These are phyloP conservation scores for Pyrocoelia pectoralis DNA, from an alignment of 2,888 invertebrate species.

Conservation along the genomic window DNA sequence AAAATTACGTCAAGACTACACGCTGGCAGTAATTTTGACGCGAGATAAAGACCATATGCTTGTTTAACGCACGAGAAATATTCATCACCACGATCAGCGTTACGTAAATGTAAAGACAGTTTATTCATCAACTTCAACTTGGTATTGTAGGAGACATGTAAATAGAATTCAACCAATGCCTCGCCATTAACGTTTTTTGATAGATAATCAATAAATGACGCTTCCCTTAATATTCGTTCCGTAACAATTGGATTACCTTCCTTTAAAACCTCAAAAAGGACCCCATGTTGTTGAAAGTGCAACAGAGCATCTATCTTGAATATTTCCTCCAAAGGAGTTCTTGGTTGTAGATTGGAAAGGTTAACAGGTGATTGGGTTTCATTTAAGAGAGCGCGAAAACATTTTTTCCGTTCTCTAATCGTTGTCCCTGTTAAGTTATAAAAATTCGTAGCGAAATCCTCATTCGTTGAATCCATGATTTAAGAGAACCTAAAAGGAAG, in stretches of 20 bases:
- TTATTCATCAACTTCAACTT: slow-evolving; percentile 31
- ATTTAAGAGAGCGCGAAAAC: background rate
- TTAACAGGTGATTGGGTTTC: background rate
- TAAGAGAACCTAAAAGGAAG: background rate
- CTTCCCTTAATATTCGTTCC: slow-evolving; percentile 23
- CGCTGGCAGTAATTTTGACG: slow-evolving; percentile 23
- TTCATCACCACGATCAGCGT: slow-evolving; percentile 19
- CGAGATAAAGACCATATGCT: slow-evolving; percentile 28
- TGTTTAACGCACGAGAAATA: slow-evolving; percentile 26
- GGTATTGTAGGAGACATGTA: slow-evolving; percentile 24
- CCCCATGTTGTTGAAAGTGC: slow-evolving; percentile 18
- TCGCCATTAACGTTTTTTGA: slow-evolving; percentile 18
- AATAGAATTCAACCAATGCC: slow-evolving; percentile 23
- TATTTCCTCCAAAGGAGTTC: slow-evolving; percentile 15
- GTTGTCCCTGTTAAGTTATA: slow-evolving; percentile 14
- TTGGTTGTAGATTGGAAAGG: background rate
- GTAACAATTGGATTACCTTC: slow-evolving; percentile 24
- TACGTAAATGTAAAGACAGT: slow-evolving; percentile 13
- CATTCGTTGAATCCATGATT: background rate
- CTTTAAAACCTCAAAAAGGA: slow-evolving; percentile 30
- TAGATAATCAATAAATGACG: slow-evolving; percentile 20
- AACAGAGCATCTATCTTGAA: slow-evolving; percentile 30
- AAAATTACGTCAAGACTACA: slow-evolving; percentile 30
- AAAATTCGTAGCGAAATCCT: slow-evolving; percentile 20
- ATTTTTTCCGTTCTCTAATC: slow-evolving; percentile 5